A percentile compares a stretch with the other conserved stretches of the same genome.
Evolutionary conservation across 2,888 invertebrate species (phyloP).

Genomic region (Thymelicus lineola): DNA sequence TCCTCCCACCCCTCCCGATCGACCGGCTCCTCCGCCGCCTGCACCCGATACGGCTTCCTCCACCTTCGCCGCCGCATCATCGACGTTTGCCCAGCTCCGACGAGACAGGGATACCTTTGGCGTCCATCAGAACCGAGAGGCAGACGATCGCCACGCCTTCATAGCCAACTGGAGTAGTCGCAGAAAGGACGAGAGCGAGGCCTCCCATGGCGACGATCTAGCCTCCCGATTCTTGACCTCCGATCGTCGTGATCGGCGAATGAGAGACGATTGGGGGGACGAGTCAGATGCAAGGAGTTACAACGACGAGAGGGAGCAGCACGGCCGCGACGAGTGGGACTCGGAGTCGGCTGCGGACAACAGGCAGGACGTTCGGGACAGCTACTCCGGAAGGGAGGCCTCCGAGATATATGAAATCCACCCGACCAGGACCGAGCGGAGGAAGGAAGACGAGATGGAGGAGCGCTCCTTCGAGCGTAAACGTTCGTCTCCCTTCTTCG

Average conservation of each 20-base stretch:
- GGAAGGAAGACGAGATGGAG: slow-evolving; percentile 70
- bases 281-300: slow-evolving; percentile 70
- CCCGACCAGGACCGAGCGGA: slow-evolving; percentile 65
- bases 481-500: slow-evolving; percentile 69
- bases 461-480: slow-evolving; percentile 67
- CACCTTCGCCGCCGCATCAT: slow-evolving; percentile 51
- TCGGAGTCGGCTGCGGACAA: slow-evolving; percentile 75
- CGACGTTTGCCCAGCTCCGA: slow-evolving; percentile 87
- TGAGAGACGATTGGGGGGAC: slow-evolving; percentile 75
- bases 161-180: slow-evolving; percentile 81
- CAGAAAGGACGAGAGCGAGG: slow-evolving; percentile 71
- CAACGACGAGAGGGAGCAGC: slow-evolving; percentile 64
- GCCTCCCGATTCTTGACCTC: slow-evolving; percentile 75
- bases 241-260: slow-evolving; percentile 67
- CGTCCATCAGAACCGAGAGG: slow-evolving; percentile 88
- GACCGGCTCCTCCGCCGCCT: slow-evolving; percentile 87
- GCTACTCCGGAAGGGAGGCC: slow-evolving; percentile 73
- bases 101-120: slow-evolving; percentile 90
- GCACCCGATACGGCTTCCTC: slow-evolving; percentile 82
- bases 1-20: slow-evolving; percentile 82
- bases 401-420: slow-evolving; percentile 80
- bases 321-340: slow-evolving; percentile 77
- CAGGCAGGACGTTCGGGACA: slow-evolving; percentile 66
- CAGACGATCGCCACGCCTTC: slow-evolving; percentile 82
- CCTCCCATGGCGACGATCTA: slow-evolving; percentile 67